Evolutionary conservation across 2,888 invertebrate species (phyloP).

Genomic region (Empis livida): DNA sequence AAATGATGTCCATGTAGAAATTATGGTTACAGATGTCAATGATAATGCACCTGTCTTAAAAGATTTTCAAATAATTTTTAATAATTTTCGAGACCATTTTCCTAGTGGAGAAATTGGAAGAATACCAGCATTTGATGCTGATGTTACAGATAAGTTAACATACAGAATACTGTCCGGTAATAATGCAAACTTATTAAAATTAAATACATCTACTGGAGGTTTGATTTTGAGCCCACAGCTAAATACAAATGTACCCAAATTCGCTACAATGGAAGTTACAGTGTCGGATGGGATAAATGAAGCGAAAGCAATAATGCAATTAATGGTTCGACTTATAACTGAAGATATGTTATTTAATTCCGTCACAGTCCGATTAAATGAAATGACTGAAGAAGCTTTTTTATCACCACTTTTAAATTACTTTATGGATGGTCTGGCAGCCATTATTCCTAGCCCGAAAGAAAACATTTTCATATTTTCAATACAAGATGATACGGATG

Average conservation of each 20-base stretch:
- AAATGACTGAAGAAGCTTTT: slow-evolving; percentile 88
- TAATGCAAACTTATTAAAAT: slow-evolving; percentile 74
- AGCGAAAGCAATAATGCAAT: slow-evolving; percentile 82
- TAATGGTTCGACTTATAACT: slow-evolving; percentile 80
- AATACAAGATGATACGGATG: slow-evolving; percentile 85
- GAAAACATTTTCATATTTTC: slow-evolving; percentile 89
- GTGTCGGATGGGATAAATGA: slow-evolving; percentile 91
- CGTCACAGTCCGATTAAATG: slow-evolving; percentile 81
- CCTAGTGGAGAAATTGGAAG: slow-evolving; percentile 83
- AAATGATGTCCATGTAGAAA: slow-evolving; percentile 77
- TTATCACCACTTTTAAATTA: slow-evolving; percentile 76
- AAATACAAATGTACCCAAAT: slow-evolving; percentile 89
- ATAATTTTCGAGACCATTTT: slow-evolving; percentile 88
- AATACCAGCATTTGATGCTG: slow-evolving; percentile 89
- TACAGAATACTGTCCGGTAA: slow-evolving; percentile 84
- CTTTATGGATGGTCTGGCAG: slow-evolving; percentile 82
- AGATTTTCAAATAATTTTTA: slow-evolving; percentile 89
- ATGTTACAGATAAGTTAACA: slow-evolving; percentile 71
- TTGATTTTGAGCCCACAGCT: slow-evolving; percentile 81
- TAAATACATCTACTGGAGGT: slow-evolving; percentile 74
- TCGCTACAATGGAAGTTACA: slow-evolving; percentile 86
- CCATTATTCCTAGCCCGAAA: slow-evolving; percentile 81
- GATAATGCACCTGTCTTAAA: slow-evolving; percentile 87
- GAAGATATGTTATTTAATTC: slow-evolving; percentile 91
- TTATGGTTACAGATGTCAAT: slow-evolving; percentile 85